Conservation (phyloP, 2,888 invertebrate species). For the Tenthredo distinguenda region DNA sequence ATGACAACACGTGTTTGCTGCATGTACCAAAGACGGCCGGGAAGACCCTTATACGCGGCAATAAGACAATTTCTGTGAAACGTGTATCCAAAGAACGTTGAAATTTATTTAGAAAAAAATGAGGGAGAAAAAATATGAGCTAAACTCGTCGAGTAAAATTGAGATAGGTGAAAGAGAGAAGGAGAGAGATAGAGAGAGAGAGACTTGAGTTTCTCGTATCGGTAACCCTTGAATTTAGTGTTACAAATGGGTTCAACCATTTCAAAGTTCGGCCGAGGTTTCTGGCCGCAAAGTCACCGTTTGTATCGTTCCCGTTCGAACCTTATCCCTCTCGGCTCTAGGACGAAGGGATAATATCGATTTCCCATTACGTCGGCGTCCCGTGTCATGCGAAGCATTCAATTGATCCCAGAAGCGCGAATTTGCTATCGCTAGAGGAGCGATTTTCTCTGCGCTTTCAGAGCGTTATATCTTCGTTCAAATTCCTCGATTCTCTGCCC, state of each 20-base stretch:
- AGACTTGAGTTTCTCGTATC: constrained; percentile 30
- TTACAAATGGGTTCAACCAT: constrained; percentile 34
- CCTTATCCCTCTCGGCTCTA: constrained; percentile 41
- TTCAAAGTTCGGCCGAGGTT: constrained; percentile 13
- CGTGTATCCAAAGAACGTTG: background rate
- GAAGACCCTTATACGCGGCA: constrained; percentile 18
- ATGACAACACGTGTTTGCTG: constrained; percentile 64
- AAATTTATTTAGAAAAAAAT: background rate
- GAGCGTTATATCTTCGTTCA: background rate
- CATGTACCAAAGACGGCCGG: constrained; percentile 9
- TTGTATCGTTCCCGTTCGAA: constrained; percentile 43
- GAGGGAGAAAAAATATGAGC: background rate
- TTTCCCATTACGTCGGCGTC: constrained; percentile 70
- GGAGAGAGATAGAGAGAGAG: background rate
- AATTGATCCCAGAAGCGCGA: constrained; percentile 66
- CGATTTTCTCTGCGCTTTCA: background rate
- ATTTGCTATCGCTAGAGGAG: background rate
- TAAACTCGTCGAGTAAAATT: background rate
- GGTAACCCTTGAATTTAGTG: constrained; percentile 30
- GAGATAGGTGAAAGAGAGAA: background rate
- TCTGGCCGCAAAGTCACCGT: constrained; percentile 29
- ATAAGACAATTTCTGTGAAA: background rate
- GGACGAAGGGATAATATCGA: constrained; percentile 66
- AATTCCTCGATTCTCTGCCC: background rate
- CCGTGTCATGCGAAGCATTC: constrained; percentile 64